These are phyloP conservation scores for Passer montanus DNA, from an alignment of 2,113 vertebrate species.

Conservation along the genomic window DNA sequence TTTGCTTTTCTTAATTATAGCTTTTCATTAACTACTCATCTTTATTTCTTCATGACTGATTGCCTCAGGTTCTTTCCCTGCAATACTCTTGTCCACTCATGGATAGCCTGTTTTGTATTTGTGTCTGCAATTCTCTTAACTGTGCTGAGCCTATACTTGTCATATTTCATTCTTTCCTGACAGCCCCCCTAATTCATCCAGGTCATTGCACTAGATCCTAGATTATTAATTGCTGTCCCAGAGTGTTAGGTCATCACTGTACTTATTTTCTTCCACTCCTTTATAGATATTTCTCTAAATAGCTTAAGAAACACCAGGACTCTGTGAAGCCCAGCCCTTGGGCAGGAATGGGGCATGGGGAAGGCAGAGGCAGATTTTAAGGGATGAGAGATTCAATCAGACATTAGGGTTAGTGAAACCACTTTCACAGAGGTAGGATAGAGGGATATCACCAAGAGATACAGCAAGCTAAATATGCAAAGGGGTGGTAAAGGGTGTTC, in stretches of 20 bases:
- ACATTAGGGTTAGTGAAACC: not conserved
- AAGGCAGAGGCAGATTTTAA: not conserved
- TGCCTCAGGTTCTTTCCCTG: not conserved
- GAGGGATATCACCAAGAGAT: not conserved
- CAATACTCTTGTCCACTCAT: not conserved
- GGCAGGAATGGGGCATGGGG: not conserved
- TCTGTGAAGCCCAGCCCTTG: not conserved
- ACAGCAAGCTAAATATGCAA: not conserved
- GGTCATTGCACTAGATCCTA: not conserved
- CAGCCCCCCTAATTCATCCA: slow-evolving; percentile 11
- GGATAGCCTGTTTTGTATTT: not conserved
- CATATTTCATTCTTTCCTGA: slow-evolving; percentile 6
- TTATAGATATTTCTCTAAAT: not conserved
- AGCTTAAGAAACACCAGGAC: not conserved
- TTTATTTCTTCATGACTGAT: slow-evolving; percentile 51
- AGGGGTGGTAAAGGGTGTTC: not conserved
- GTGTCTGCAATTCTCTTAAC: not conserved
- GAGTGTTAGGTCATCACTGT: not conserved
- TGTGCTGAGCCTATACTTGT: not conserved
- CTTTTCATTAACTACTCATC: slow-evolving; percentile 43
- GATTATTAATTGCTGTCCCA: not conserved
- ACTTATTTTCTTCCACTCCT: not conserved
- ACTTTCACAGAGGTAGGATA: not conserved
- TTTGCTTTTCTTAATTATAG: slow-evolving; percentile 41
- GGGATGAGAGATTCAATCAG: not conserved